phyloP scores from a whole-genome alignment of 64 coral and sea anemone genomes.

The Actinia equina region DNA sequence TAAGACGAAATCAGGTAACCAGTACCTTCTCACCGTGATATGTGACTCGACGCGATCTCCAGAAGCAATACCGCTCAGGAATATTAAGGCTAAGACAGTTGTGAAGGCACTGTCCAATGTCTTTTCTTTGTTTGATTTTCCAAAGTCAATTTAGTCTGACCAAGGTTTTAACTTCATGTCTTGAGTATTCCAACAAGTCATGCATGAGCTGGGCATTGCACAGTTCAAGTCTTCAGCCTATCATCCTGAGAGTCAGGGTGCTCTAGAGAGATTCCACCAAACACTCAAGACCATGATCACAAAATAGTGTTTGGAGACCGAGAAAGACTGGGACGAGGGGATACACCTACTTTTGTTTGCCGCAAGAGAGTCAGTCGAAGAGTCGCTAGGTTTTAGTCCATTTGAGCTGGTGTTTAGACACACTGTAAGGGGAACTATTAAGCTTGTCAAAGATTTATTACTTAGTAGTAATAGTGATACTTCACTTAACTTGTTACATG shows the following conservation, averaged over 20 bases:
- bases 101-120: conserved; percentile 43
- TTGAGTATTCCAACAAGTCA: conserved; percentile 57
- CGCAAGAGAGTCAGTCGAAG: conserved; percentile 15
- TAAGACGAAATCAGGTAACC: conserved; percentile 24
- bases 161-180: conserved; percentile 56
- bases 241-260: conserved; percentile 43
- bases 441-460: conserved; percentile 31
- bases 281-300: conserved; percentile 43
- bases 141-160: conserved; percentile 45
- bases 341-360: conserved; percentile 31
- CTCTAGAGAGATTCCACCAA: conserved; percentile 51
- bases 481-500: no score
- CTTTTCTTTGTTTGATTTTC: conserved; percentile 42
- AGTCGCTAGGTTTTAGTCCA: conserved; percentile 37
- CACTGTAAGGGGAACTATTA: conserved; percentile 39
- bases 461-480: not conserved
- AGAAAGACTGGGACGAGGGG: conserved; percentile 45
- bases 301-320: no score
- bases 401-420: conserved; percentile 54
- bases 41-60: conserved; percentile 55
- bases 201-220: conserved; percentile 34
- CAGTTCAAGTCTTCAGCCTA: conserved; percentile 60
- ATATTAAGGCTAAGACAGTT: conserved; percentile 55
- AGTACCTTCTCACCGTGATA: conserved; percentile 53
- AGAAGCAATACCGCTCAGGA: conserved; percentile 64